Conservation (phyloP, 2,888 invertebrate genomes). For the Drosophila mimetica region DNA sequence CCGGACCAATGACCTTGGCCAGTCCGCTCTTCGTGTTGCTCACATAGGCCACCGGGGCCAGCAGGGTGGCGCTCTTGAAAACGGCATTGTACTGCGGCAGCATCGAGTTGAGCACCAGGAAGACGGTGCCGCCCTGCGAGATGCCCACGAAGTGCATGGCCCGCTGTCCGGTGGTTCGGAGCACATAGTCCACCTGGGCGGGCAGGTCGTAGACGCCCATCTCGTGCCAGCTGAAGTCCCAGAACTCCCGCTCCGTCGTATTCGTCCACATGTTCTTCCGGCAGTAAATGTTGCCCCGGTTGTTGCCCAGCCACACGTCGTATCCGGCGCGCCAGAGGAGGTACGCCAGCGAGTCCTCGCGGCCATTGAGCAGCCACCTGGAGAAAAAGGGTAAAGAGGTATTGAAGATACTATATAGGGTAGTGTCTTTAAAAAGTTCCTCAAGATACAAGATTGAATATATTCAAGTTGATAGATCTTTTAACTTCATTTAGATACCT, state of each 20-base stretch:
- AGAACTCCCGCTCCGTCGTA: constrained; percentile 84
- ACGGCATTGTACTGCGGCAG: constrained; percentile 82
- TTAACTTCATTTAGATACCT: too few relatives aligned
- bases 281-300: constrained; percentile 82
- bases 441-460: too few relatives aligned
- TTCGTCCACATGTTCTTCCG: constrained; percentile 78
- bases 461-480: too few relatives aligned
- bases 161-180: constrained; percentile 70
- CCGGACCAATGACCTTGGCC: constrained; percentile 87
- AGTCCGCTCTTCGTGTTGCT: constrained; percentile 85
- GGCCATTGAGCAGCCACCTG: constrained; percentile 81
- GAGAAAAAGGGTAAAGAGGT: background rate
- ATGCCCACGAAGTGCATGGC: constrained; percentile 82
- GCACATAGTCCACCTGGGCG: constrained; percentile 82
- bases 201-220: constrained; percentile 83
- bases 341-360: constrained; percentile 82
- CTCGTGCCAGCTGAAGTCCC: constrained; percentile 84
- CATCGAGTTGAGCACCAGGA: constrained; percentile 81
- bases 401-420: background rate
- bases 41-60: constrained; percentile 83
- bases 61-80: constrained; percentile 81
- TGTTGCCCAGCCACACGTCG: constrained; percentile 83
- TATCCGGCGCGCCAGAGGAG: constrained; percentile 82
- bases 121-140: constrained; percentile 82
- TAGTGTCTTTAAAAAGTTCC: too few relatives aligned